Evolutionary conservation across 2,888 invertebrate species (phyloP).

Genomic region (Synanthedon vespiformis): DNA sequence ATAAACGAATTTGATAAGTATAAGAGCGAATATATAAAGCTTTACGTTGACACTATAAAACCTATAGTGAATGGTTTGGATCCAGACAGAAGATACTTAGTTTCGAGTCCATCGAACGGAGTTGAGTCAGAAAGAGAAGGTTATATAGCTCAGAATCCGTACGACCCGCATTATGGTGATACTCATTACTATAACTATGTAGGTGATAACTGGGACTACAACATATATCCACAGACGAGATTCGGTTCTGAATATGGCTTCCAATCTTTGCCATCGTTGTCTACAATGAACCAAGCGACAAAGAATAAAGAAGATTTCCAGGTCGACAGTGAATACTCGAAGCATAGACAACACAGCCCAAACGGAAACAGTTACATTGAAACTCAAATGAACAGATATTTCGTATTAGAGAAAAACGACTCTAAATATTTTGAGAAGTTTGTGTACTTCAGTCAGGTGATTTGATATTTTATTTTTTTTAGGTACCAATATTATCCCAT

Average conservation of each 20-base stretch:
- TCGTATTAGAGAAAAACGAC: slow-evolving; percentile 68
- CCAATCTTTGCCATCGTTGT: slow-evolving; percentile 86
- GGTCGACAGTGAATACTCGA: slow-evolving; percentile 71
- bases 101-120: slow-evolving; percentile 95
- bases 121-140: slow-evolving; percentile 77
- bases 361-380: slow-evolving; percentile 76
- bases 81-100: slow-evolving; percentile 75
- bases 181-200: slow-evolving; percentile 92
- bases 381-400: slow-evolving; percentile 72
- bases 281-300: slow-evolving; percentile 74
- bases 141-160: slow-evolving; percentile 83
- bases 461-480: neutral
- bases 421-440: slow-evolving; percentile 74
- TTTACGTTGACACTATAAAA: slow-evolving; percentile 85
- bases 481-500: neutral
- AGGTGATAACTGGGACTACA: slow-evolving; percentile 83
- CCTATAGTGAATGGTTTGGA: slow-evolving; percentile 74
- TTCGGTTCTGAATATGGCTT: slow-evolving; percentile 97
- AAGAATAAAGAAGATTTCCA: slow-evolving; percentile 59
- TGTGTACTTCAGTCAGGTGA: slow-evolving; percentile 88
- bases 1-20: slow-evolving; percentile 62
- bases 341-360: slow-evolving; percentile 89
- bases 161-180: slow-evolving; percentile 86
- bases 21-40: slow-evolving; percentile 80
- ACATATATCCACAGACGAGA: slow-evolving; percentile 82